A percentile compares a stretch with the other conserved stretches of the same genome.
Evolutionary conservation across 2,797 vertebrate species (phyloP).

Genomic region (Liparis tanakae): DNA sequence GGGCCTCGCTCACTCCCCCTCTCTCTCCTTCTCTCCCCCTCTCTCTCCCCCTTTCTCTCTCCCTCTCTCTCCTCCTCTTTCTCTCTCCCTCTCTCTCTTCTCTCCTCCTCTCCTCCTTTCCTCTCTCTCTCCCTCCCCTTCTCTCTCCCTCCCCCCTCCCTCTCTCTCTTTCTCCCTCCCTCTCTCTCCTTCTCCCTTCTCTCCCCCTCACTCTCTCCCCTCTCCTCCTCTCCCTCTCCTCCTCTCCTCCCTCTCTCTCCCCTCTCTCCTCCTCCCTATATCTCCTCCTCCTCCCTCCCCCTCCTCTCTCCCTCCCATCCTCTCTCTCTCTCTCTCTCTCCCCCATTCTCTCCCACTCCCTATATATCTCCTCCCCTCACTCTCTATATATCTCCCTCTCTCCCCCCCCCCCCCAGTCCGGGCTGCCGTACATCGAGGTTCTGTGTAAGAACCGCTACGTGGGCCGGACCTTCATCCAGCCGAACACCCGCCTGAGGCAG

Average conservation of each 20-base stretch:
- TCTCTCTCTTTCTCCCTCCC: no score
- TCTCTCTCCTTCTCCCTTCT: no score
- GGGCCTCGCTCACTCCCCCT: background rate
- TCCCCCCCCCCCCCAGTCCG: slow-evolving; percentile 81
- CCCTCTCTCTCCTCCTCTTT: background rate
- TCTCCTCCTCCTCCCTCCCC: no score
- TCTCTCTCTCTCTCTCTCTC: slow-evolving; percentile 8
- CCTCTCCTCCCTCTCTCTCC: background rate
- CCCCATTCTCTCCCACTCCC: no score
- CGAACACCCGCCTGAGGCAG: slow-evolving; percentile 95
- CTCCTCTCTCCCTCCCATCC: background rate
- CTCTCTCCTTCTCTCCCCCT: background rate
- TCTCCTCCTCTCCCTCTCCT: no score
- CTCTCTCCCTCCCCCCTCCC: background rate
- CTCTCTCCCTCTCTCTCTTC: background rate
- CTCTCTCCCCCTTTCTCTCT: no score
- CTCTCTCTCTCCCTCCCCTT: background rate
- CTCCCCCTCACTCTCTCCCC: background rate
- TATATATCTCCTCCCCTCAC: no score
- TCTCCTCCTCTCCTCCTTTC: no score
- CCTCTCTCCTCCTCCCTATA: no score
- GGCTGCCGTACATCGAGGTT: slow-evolving; percentile 94
- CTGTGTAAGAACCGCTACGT: slow-evolving; percentile 98
- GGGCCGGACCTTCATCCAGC: slow-evolving; percentile 97
- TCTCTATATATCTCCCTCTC: no score